A percentile compares a stretch with the other conserved stretches of the same genome.
phyloP scores from a whole-genome alignment of 2,888 invertebrate genomes.

The Meiosimyza decipiens region DNA sequence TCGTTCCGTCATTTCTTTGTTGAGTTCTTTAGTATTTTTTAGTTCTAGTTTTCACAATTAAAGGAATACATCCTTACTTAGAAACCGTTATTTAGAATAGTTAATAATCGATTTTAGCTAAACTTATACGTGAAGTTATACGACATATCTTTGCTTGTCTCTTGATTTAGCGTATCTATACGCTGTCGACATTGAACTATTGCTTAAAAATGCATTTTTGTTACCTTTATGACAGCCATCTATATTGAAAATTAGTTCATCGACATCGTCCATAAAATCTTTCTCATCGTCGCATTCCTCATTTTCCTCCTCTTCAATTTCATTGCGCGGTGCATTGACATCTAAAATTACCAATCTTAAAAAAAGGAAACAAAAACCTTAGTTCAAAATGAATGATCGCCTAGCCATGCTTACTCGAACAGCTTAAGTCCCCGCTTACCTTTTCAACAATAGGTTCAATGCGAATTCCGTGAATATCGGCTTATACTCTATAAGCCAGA shows the following conservation, averaged over 20 bases:
- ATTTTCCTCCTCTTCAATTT: slow-evolving; percentile 70
- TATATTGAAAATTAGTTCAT: slow-evolving; percentile 60
- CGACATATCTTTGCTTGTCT: too few species aligned
- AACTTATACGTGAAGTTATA: too few species aligned
- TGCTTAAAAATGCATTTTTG: neutral
- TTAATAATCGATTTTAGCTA: too few species aligned
- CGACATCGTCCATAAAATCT: slow-evolving; percentile 54
- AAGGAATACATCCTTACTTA: too few species aligned
- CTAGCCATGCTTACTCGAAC: neutral
- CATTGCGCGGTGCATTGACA: slow-evolving; percentile 73
- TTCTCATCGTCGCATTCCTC: slow-evolving; percentile 68
- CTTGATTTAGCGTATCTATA: too few species aligned
- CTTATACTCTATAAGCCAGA: slow-evolving; percentile 80
- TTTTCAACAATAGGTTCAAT: slow-evolving; percentile 79
- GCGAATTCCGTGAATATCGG: slow-evolving; percentile 78
- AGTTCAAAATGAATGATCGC: too few species aligned
- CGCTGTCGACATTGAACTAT: too few species aligned
- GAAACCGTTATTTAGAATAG: too few species aligned
- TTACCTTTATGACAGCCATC: slow-evolving; percentile 53
- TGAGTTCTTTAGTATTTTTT: too few species aligned
- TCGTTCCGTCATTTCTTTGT: too few species aligned
- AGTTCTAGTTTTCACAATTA: too few species aligned
- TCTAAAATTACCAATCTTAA: slow-evolving; percentile 81
- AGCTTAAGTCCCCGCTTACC: slow-evolving; percentile 69
- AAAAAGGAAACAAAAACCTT: neutral